Evolutionary conservation across 2,888 invertebrate genomes (phyloP).

Genomic region (Dilophus febrilis): DNA sequence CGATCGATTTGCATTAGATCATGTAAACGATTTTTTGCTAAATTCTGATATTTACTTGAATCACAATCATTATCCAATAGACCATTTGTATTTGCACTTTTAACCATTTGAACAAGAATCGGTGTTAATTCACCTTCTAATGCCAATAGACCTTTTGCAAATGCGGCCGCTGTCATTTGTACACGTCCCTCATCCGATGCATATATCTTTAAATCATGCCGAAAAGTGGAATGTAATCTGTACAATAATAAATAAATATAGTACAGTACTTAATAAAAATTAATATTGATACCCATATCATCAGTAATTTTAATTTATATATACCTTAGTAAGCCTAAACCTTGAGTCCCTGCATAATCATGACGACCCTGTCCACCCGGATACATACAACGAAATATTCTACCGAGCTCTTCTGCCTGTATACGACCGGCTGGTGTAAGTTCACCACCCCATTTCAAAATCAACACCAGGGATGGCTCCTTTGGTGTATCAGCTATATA

Average conservation of each 20-base stretch:
- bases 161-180: conserved; percentile 99
- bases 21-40: conserved; percentile 89
- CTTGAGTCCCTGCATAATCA: conserved; percentile 85
- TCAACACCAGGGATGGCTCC: conserved; percentile 87
- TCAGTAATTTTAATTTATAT: background rate
- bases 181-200: conserved; percentile 98
- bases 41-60: conserved; percentile 85
- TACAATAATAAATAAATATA: too few relatives aligned
- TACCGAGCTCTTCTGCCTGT: conserved; percentile 92
- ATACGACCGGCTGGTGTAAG: conserved; percentile 93
- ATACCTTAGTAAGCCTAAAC: conserved; percentile 71
- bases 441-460: conserved; percentile 99
- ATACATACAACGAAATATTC: conserved; percentile 98
- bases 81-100: conserved; percentile 97
- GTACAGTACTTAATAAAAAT: background rate
- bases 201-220: conserved; percentile 98
- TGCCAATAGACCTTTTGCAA: conserved; percentile 94
- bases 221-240: conserved; percentile 91
- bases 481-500: conserved; percentile 57
- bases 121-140: conserved; percentile 97
- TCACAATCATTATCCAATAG: conserved; percentile 96
- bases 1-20: conserved; percentile 81
- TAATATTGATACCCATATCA: background rate
- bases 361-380: conserved; percentile 92
- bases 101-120: conserved; percentile 98